Evolutionary conservation across 2,888 invertebrate genomes (phyloP), one percentile per base, ranked within the genome.

Genomic region (Tromatobia lineatoria): DNA sequence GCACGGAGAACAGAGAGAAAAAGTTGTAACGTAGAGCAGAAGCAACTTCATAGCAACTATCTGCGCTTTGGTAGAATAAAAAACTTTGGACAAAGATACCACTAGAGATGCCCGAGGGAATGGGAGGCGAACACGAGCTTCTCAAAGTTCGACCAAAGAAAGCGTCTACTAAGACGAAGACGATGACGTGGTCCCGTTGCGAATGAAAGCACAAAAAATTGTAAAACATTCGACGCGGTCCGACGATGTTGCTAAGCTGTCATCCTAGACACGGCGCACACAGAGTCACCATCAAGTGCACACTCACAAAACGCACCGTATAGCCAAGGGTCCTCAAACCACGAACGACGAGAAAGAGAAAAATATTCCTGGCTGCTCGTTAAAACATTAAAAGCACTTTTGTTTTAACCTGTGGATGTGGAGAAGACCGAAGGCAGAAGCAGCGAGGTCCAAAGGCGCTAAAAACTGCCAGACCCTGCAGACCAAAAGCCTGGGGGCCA

Each of bases 371-470:
- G 80, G 76, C 71, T 80, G 88, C 88, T 89, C 88, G 88, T 90
- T 90, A 90, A 89, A 89, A 87, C 87, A 90, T 90, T 90, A 89
- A 90, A 90, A 90, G 90, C 90, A 89, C 90, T 90, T 89, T 89
- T 89, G 89, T 89, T 88, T 87, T 88, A 79, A 82, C 86, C 84
- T 57, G 23, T 42, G 57, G 66, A 78, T 64, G 61, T 70, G 59
- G 52, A 59, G 29, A 69, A 64, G 42, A 0, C 8, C 61, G 42
- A 45, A 7, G 23, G n/a, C 38, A 45, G n/a, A 50, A 61, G 34
- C 59, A n/a, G 8, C 34, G 34, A 42, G 20, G n/a, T 64, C 18
- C n/a, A 64, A 42, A 38, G 64, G 38, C 18, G 11, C 47, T 20
- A 78, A 67, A 73, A 52, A 77, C 52, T 74, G 74, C 74, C 74